A percentile compares a stretch with the other conserved stretches of the same genome.
These are phyloP conservation scores for Physeter macrocephalus DNA, from an alignment of 2,113 vertebrate genomes.

Conservation along the genomic window DNA sequence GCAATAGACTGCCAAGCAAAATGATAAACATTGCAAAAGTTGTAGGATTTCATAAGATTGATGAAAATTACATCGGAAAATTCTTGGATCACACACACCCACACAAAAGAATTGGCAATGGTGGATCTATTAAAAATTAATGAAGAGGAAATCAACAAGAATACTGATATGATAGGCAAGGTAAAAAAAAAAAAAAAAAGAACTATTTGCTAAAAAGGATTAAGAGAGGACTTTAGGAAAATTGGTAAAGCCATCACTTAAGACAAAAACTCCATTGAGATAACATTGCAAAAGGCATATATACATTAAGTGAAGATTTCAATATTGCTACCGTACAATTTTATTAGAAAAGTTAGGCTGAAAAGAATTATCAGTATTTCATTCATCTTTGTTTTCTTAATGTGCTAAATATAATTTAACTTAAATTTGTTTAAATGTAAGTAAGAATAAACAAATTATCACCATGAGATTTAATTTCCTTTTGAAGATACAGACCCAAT, in stretches of 20 bases:
- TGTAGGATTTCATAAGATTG: background rate
- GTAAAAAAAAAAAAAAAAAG: background rate
- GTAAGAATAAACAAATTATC: slow-evolving; percentile 18
- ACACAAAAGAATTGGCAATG: background rate
- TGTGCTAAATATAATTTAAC: background rate
- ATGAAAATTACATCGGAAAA: background rate
- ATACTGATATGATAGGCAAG: background rate
- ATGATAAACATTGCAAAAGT: background rate
- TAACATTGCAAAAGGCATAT: background rate
- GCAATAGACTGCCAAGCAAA: background rate
- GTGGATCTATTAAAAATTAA: background rate
- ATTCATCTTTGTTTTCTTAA: slow-evolving; percentile 1
- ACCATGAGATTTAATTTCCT: background rate
- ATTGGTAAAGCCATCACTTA: background rate
- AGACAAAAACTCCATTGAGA: background rate
- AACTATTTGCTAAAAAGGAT: background rate
- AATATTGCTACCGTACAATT: background rate
- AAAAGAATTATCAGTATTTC: background rate
- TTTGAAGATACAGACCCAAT: background rate
- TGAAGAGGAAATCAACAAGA: background rate
- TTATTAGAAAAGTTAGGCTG: background rate
- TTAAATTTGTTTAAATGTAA: slow-evolving; percentile 18
- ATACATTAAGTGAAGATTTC: background rate
- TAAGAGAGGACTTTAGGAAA: background rate
- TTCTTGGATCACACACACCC: background rate